A percentile compares a stretch with the other conserved stretches of the same genome.
Evolutionary conservation across 2,888 invertebrate genomes (phyloP).

Genomic region (Ichneumoninae sp.): DNA sequence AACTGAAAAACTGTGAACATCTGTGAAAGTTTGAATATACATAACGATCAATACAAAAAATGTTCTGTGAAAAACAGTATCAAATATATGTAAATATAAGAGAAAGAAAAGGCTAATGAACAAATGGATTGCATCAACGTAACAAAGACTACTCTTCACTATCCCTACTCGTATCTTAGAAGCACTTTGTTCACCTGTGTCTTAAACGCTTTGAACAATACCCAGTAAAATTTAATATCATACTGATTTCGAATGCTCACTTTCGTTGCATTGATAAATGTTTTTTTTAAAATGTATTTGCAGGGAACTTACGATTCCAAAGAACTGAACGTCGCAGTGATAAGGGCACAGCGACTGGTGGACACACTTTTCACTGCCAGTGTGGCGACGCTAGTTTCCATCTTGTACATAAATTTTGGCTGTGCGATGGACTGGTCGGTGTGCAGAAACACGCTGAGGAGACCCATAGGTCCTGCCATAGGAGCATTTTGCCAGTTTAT

Average conservation of each 20-base stretch:
- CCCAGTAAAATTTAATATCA: not conserved
- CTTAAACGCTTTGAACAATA: too few species aligned
- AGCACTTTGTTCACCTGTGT: too few species aligned
- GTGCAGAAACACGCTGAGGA: constrained; percentile 88
- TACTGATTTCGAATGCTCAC: not conserved
- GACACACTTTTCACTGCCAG: constrained; percentile 91
- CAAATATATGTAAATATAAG: not conserved
- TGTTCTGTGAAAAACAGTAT: not conserved
- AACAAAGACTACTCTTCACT: too few species aligned
- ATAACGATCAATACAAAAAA: not conserved
- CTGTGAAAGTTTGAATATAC: not conserved
- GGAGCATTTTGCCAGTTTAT: constrained; percentile 92
- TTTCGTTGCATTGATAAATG: not conserved
- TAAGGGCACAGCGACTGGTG: constrained; percentile 88
- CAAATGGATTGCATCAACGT: too few species aligned
- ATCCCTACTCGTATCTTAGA: too few species aligned
- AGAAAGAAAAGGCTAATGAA: not conserved
- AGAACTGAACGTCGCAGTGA: constrained; percentile 86
- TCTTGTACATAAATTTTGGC: constrained; percentile 96
- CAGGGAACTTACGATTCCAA: constrained; percentile 67
- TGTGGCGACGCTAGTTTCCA: constrained; percentile 90
- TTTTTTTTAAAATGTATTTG: constrained; percentile 31
- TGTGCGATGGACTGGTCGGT: constrained; percentile 93
- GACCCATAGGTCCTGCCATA: constrained; percentile 91
- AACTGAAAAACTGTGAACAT: too few species aligned